Evolutionary conservation across 2,888 invertebrate genomes (phyloP).

Genomic region (Diabrotica balteata): DNA sequence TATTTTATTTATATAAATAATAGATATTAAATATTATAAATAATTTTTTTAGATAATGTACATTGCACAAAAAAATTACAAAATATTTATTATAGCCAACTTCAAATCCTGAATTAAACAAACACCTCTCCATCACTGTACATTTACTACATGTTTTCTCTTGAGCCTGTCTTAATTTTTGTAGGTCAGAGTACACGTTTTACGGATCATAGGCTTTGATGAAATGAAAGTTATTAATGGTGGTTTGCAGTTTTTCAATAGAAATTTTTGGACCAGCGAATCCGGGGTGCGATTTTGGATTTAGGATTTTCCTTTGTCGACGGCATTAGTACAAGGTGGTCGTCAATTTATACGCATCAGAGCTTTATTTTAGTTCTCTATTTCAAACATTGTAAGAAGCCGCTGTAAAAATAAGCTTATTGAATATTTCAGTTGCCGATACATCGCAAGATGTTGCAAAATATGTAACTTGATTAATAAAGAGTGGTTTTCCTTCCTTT

Average conservation of each 20-base stretch:
- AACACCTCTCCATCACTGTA: background rate
- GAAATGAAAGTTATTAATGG: constrained; percentile 36
- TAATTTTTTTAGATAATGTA: too few species aligned
- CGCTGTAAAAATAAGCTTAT: too few species aligned
- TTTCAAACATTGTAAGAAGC: too few species aligned
- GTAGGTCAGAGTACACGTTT: constrained; percentile 29
- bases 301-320: constrained; percentile 18
- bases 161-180: constrained; percentile 27
- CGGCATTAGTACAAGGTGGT: constrained; percentile 20
- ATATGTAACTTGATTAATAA: too few species aligned
- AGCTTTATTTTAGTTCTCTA: background rate
- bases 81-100: too few species aligned
- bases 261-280: constrained; percentile 11
- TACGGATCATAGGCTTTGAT: constrained; percentile 27
- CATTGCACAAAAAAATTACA: too few species aligned
- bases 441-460: too few species aligned
- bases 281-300: constrained; percentile 9
- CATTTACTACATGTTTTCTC: constrained; percentile 9
- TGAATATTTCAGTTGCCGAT: too few species aligned
- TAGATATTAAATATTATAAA: too few species aligned
- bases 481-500: too few species aligned
- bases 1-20: too few species aligned
- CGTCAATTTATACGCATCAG: constrained; percentile 19
- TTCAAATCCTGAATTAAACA: too few species aligned
- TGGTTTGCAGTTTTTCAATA: constrained; percentile 35